Evolutionary conservation across 2,797 vertebrate species (phyloP), one percentile per base, ranked within the genome.

Genomic region (Huso huso): DNA sequence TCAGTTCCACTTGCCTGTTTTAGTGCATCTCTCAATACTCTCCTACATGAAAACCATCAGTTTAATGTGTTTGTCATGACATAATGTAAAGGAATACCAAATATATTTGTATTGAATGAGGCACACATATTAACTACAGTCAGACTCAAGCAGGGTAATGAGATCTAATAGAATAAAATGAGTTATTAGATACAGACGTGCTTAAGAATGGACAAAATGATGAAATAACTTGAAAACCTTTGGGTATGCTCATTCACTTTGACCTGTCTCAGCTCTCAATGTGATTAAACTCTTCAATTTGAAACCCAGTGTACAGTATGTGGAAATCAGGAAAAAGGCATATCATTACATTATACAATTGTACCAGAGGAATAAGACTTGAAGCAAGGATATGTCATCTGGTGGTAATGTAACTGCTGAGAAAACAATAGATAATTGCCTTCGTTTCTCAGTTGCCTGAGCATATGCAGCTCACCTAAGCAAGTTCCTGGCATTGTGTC

Each of bases 1-100:
- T 58, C 55, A 13, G 55, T 58, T n/a, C 55, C 55, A 58, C 55
- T 58, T 58, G 55, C 55, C 55, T 15, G 55, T 58, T 58, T 13
- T 6, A 58, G 11, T 58, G 13, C 12, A 58, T 11, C 8, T 53
- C 55, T 58, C 12, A 58, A 12, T n/a, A 13, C 13, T n/a, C 55
- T 58, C 55, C 55, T 58, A 58, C 55, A 58, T 58, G 2, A 58
- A 58, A 58, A 11, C 55, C 13, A 8, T 58, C 55, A 58, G 55
- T 6, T 6, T 6, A 58, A 58, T 58, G 55, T 58, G 55, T n/a
- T 10, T 58, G 11, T n/a, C 55, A 58, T 10, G 6, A 1, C 13
- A 10, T n/a, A n/a, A n/a, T n/a, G n/a, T n/a, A n/a, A n/a, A n/a
- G n/a, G n/a, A n/a, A n/a, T n/a, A n/a, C n/a, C n/a, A n/a, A n/a